Evolutionary conservation across 2,113 vertebrate genomes (phyloP).

Genomic region (Crotalus viridis): DNA sequence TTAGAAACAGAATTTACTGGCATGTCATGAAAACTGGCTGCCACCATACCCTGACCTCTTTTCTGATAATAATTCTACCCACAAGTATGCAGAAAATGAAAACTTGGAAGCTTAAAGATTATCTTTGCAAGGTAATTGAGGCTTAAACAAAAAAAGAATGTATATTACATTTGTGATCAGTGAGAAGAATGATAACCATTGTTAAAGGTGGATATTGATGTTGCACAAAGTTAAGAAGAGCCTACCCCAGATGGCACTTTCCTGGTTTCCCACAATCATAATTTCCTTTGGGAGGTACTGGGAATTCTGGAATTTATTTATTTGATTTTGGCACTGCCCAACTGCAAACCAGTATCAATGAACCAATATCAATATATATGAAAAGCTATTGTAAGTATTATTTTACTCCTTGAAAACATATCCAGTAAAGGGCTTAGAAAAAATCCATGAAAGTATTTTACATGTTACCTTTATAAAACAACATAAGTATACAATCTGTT

Average conservation of each 20-base stretch:
- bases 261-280: neutral
- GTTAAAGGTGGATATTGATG: neutral
- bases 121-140: conserved; percentile 1
- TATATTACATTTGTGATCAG: neutral
- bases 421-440: neutral
- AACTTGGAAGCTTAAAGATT: neutral
- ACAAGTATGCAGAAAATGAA: conserved; percentile 22
- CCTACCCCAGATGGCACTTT: neutral
- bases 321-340: neutral
- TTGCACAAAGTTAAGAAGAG: neutral
- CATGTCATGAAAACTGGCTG: conserved; percentile 30
- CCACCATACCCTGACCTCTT: conserved; percentile 34
- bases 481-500: neutral
- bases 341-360: neutral
- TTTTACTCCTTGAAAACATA: neutral
- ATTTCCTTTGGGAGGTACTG: neutral
- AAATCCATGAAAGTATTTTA: neutral
- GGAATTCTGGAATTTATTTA: neutral
- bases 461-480: neutral
- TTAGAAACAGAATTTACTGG: conserved; percentile 30
- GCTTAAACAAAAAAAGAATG: conserved; percentile 7
- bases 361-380: neutral
- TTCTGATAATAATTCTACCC: conserved; percentile 21
- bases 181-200: neutral
- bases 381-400: neutral